These are phyloP conservation scores for Mola mola DNA, from an alignment of 2,113 vertebrate species.

Conservation along the genomic window DNA sequence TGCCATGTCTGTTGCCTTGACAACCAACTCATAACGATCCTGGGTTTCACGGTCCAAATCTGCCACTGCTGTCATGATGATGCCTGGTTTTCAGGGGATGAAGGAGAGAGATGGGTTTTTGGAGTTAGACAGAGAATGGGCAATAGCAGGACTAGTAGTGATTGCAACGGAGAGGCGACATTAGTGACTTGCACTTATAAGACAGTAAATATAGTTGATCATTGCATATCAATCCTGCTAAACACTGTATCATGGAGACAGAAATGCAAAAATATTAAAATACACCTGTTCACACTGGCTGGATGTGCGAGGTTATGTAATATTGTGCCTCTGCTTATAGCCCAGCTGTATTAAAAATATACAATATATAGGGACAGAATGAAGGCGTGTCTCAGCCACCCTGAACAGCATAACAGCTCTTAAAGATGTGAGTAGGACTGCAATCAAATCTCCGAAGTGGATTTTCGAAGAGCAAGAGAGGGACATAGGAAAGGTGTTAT, in stretches of 20 bases:
- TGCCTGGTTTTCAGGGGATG: constrained; percentile 80
- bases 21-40: constrained; percentile 96
- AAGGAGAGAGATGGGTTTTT: constrained; percentile 6
- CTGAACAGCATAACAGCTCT: constrained; percentile 40
- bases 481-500: constrained; percentile 17
- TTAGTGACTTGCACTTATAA: constrained; percentile 34
- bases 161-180: constrained; percentile 50
- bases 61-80: constrained; percentile 94
- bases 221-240: constrained; percentile 45
- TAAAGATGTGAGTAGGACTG: constrained; percentile 23
- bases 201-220: constrained; percentile 22
- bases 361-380: constrained; percentile 65
- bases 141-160: constrained; percentile 18
- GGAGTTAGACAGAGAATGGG: background rate
- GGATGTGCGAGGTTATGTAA: constrained; percentile 56
- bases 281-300: constrained; percentile 38
- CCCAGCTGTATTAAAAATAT: constrained; percentile 69
- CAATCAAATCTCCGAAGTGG: constrained; percentile 30
- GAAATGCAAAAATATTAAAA: constrained; percentile 44
- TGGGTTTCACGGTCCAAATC: constrained; percentile 96
- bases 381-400: constrained; percentile 45
- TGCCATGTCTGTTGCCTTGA: constrained; percentile 97
- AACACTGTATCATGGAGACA: constrained; percentile 50
- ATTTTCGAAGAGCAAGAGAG: constrained; percentile 37
- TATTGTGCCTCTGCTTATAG: constrained; percentile 54